Percentiles rank a stretch among this genome's conserved stretches.
Conservation (phyloP, 2,888 invertebrate species). For the Erebia palarica region DNA sequence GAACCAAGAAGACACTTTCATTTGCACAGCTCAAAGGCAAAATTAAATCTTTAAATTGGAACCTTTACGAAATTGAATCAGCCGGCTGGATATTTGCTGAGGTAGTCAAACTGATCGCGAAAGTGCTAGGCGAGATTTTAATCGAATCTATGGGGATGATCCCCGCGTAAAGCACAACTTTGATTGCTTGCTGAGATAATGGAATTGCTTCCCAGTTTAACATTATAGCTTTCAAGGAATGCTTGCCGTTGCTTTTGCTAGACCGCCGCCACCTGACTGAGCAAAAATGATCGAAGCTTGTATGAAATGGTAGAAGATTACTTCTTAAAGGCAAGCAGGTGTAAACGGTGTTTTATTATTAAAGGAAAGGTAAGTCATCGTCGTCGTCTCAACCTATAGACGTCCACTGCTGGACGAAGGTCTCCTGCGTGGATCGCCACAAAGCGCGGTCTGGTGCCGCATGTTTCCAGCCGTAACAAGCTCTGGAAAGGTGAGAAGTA, state of each 20-base stretch:
- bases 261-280: neutral
- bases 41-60: constrained; percentile 26
- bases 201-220: constrained; percentile 43
- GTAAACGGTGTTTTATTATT: neutral
- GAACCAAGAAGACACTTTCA: constrained; percentile 19
- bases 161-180: constrained; percentile 45
- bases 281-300: neutral
- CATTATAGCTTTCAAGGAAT: constrained; percentile 16
- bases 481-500: too few relatives aligned
- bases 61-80: constrained; percentile 22
- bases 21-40: constrained; percentile 23
- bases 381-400: too few relatives aligned
- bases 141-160: constrained; percentile 44
- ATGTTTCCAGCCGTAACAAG: too few relatives aligned
- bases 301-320: neutral
- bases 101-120: constrained; percentile 38
- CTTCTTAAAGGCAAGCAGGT: neutral
- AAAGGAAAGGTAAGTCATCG: too few relatives aligned
- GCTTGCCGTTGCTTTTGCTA: constrained; percentile 11
- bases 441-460: too few relatives aligned
- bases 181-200: constrained; percentile 49
- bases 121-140: constrained; percentile 48
- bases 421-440: too few relatives aligned
- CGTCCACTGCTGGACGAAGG: too few relatives aligned
- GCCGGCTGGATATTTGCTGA: constrained; percentile 22